These are phyloP conservation scores for Sycophila sp. DNA, from an alignment of 1,140 invertebrate genomes.

Conservation along the genomic window DNA sequence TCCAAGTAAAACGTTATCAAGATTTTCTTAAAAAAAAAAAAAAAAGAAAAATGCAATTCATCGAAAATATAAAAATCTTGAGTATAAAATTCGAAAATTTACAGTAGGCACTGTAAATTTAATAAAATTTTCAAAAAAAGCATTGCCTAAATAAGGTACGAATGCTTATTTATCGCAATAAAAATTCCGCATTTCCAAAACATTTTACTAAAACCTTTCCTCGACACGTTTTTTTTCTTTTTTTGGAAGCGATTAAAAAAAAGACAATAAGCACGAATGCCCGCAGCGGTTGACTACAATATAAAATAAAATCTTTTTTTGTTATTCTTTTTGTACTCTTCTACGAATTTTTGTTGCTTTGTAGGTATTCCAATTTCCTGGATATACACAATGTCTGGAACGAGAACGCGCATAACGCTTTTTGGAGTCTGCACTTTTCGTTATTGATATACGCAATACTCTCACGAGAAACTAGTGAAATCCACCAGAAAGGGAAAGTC, in stretches of 20 bases:
- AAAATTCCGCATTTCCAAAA: neutral
- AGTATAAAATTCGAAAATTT: too few relatives aligned
- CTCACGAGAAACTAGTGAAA: neutral
- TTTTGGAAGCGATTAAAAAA: constrained; percentile 22
- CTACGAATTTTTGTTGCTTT: constrained; percentile 30
- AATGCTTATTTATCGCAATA: neutral
- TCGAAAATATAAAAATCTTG: constrained; percentile 17
- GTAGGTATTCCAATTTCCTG: neutral
- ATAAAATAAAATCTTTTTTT: constrained; percentile 28
- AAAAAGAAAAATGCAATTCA: too few relatives aligned
- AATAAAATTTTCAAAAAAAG: constrained; percentile 30
- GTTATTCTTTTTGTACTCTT: constrained; percentile 35
- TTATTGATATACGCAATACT: neutral
- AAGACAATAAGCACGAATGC: constrained; percentile 28
- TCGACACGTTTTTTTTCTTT: neutral
- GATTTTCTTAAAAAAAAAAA: too few relatives aligned
- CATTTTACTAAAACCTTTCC: constrained; percentile 28
- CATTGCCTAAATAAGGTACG: neutral
- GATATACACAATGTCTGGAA: too few relatives aligned
- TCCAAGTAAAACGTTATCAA: constrained; percentile 29
- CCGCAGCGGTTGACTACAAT: constrained; percentile 34
- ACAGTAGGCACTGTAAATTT: too few relatives aligned
- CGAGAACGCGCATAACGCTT: neutral
- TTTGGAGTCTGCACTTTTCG: neutral
- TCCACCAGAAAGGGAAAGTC: neutral